Percentiles rank a stretch among this genome's conserved stretches.
phyloP scores from a whole-genome alignment of 2,888 invertebrate species.

The Epinotia demarniana region DNA sequence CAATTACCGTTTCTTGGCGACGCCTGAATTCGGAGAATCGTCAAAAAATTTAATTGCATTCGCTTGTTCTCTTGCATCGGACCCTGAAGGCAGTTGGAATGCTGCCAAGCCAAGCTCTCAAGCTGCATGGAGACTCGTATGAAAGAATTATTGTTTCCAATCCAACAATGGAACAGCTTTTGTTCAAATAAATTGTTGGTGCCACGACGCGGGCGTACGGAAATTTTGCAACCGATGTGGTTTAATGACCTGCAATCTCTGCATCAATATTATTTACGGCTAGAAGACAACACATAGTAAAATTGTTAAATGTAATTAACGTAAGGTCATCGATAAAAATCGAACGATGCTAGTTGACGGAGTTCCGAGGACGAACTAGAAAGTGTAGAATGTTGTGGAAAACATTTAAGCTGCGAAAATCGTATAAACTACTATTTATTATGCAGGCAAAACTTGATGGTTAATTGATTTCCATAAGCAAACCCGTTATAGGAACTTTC shows the following conservation, averaged over 20 bases:
- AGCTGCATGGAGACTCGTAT: constrained; percentile 49
- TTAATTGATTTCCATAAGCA: constrained; percentile 25
- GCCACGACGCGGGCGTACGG: constrained; percentile 42
- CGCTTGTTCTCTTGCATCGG: constrained; percentile 46
- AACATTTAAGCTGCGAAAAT: neutral
- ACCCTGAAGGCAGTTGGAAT: constrained; percentile 49
- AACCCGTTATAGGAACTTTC: constrained; percentile 31
- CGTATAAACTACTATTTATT: constrained; percentile 8
- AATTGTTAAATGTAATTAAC: neutral
- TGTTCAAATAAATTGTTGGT: constrained; percentile 53
- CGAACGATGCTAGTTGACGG: neutral
- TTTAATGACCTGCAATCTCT: constrained; percentile 20
- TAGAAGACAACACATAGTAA: neutral
- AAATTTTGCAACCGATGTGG: constrained; percentile 37
- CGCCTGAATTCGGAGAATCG: constrained; percentile 36
- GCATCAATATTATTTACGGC: neutral
- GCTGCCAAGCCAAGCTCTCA: constrained; percentile 50
- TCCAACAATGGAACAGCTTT: constrained; percentile 58
- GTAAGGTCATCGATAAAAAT: neutral
- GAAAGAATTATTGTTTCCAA: constrained; percentile 56
- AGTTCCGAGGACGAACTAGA: neutral
- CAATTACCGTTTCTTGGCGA: constrained; percentile 43
- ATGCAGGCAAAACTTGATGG: constrained; percentile 18
- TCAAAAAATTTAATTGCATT: constrained; percentile 42
- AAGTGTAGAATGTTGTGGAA: constrained; percentile 2